Conservation (phyloP, 1,140 invertebrate species). For the Papilio polytes region DNA sequence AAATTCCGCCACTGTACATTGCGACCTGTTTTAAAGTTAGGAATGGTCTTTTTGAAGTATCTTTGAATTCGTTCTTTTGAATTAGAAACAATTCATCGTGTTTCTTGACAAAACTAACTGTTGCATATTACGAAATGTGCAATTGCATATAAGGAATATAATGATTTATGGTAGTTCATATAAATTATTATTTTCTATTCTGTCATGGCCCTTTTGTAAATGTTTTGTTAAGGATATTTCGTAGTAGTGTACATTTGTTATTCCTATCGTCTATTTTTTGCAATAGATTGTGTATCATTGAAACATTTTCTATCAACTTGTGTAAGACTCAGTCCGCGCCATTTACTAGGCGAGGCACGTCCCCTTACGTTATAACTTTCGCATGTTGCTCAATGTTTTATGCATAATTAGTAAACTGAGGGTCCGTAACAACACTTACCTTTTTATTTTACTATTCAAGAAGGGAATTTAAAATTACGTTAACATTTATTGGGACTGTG, state of each 20-base stretch:
- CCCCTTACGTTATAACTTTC: constrained; percentile 24
- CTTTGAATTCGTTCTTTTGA: too few relatives aligned
- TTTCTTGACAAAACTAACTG: too few relatives aligned
- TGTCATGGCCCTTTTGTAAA: neutral
- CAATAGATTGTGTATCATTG: neutral
- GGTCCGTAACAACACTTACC: neutral
- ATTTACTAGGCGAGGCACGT: constrained; percentile 6
- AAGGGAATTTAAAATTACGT: neutral
- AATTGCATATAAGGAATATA: too few relatives aligned
- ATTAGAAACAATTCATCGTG: too few relatives aligned
- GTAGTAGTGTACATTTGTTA: constrained; percentile 9
- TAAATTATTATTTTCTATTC: too few relatives aligned
- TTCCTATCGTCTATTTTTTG: constrained; percentile 12
- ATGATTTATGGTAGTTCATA: neutral
- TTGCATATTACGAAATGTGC: too few relatives aligned
- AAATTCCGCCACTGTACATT: too few relatives aligned
- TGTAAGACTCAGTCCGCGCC: neutral
- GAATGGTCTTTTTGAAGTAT: too few relatives aligned
- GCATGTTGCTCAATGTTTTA: constrained; percentile 3
- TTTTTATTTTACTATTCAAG: neutral
- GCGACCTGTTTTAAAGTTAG: too few relatives aligned
- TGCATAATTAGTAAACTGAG: neutral
- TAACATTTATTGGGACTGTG: neutral
- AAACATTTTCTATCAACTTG: constrained; percentile 5
- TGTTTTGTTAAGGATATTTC: neutral